phyloP scores from a whole-genome alignment of 2,888 invertebrate genomes.

The Archips crataeganus region DNA sequence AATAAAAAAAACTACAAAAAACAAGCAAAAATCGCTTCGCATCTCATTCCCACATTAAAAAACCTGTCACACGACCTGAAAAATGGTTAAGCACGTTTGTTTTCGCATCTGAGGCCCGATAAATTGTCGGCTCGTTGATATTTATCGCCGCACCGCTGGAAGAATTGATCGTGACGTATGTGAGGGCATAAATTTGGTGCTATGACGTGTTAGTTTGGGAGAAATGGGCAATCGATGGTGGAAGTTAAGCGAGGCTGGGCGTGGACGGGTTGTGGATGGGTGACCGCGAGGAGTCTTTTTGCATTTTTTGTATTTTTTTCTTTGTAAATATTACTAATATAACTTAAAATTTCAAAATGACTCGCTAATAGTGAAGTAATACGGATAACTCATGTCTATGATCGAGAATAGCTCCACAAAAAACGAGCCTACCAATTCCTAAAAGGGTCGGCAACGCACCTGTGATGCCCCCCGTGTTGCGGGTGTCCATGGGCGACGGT shows the following conservation, averaged over 20 bases:
- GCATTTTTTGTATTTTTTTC: not conserved
- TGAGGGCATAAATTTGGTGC: slow-evolving; percentile 22
- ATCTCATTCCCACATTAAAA: slow-evolving; percentile 10
- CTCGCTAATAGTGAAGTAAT: too few relatives aligned
- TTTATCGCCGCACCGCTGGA: slow-evolving; percentile 20
- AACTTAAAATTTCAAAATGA: too few relatives aligned
- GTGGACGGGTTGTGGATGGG: slow-evolving; percentile 2
- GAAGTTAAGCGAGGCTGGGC: slow-evolving; percentile 1
- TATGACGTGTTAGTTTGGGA: slow-evolving; percentile 21
- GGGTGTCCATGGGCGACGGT: too few relatives aligned
- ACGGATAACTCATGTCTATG: too few relatives aligned
- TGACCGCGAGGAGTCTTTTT: not conserved
- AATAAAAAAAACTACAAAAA: too few relatives aligned
- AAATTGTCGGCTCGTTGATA: slow-evolving; percentile 28
- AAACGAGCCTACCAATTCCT: too few relatives aligned
- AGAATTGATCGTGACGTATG: slow-evolving; percentile 20
- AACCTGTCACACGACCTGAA: slow-evolving; percentile 32
- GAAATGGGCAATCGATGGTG: slow-evolving; percentile 6
- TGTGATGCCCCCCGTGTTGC: too few relatives aligned
- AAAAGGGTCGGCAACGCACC: too few relatives aligned
- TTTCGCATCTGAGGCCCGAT: slow-evolving; percentile 38
- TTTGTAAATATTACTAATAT: not conserved
- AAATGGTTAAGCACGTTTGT: slow-evolving; percentile 33
- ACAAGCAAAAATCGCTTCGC: too few relatives aligned
- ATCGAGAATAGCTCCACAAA: too few relatives aligned